Base-by-base conservation (phyloP, 1,140 invertebrate genomes). In the Diorhabda sublineata region DNA sequence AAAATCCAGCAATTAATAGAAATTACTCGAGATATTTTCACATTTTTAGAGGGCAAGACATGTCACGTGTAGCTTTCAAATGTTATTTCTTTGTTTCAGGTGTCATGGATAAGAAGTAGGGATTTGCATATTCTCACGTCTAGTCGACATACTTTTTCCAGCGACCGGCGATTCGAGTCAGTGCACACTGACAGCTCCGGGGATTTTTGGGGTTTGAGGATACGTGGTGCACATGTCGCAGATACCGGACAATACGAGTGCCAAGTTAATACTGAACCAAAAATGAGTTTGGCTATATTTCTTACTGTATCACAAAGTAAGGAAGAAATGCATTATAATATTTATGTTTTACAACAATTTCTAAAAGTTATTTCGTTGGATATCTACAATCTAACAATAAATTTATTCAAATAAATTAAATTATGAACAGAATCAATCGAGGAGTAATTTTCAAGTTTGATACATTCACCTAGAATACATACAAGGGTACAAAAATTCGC, bases 181-280 rank as follows among this genome's bases (percentile, higher is more conserved):
- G 82, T 86, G 43, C 84, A 87, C 71, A 80, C 83, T 26, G 80
- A 82, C 5, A 83, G 84, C 47, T 83, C 84, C 57, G 70, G 69
- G 8, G 84, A 86, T 69, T 84, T 85, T 57, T 91, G 89, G 88
- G 88, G 88, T 41, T 84, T 95, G 58, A 84, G 87, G 73, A 88
- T 94, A 64, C 84, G 85, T 64, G 85, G 85, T n/a, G 85, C 87
- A 5, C 85, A 85, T 65, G 79, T 83, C 71, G 78, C 84, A 5
- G 92, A 93, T 80, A 83, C 87, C 8, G 91, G 91, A 45, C 83
- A 86, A 57, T 92, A 92, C 82, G 90, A 92, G 83, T 93, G 91
- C 75, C 91, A 92, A 80, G 86, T 92, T 75, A 92, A 91, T 78
- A 91, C 90, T 2, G 89, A 92, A 74, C 90, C 90, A n/a, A 92